phyloP scores from a whole-genome alignment of 2,113 vertebrate species.

The Cyprinus carpio region DNA sequence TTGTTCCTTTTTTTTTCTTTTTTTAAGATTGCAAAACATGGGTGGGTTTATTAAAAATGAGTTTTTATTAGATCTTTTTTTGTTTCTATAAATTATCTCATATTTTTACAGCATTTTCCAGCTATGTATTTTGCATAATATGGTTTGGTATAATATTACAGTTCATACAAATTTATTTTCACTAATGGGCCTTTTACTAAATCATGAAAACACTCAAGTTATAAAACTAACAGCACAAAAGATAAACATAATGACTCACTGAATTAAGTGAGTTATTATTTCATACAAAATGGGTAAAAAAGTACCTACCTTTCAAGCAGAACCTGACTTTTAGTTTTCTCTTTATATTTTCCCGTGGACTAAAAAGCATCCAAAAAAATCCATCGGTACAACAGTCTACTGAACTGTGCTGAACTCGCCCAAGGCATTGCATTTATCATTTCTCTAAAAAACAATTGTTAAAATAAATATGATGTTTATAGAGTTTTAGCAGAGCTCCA shows the following conservation, averaged over 20 bases:
- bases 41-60: background rate
- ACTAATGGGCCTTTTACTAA: background rate
- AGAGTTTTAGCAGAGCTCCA: conserved; percentile 71
- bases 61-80: background rate
- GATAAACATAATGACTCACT: background rate
- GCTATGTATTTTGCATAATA: conserved; percentile 24
- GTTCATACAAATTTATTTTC: background rate
- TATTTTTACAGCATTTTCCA: background rate
- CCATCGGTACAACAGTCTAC: background rate
- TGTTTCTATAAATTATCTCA: background rate
- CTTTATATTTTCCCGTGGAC: background rate
- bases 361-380: conserved; percentile 3
- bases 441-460: conserved; percentile 73
- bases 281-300: background rate
- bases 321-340: background rate
- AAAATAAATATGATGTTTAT: conserved; percentile 71
- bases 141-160: background rate
- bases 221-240: background rate
- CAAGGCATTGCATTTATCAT: conserved; percentile 60
- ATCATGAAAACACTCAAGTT: background rate
- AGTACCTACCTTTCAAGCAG: background rate
- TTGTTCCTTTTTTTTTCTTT: too few relatives aligned
- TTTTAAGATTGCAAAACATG: background rate
- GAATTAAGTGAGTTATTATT: background rate
- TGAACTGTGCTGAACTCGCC: conserved; percentile 34